Evolutionary conservation across 2,888 invertebrate species (phyloP), one percentile per base, ranked within the genome.

Genomic region (Rapana venosa): DNA sequence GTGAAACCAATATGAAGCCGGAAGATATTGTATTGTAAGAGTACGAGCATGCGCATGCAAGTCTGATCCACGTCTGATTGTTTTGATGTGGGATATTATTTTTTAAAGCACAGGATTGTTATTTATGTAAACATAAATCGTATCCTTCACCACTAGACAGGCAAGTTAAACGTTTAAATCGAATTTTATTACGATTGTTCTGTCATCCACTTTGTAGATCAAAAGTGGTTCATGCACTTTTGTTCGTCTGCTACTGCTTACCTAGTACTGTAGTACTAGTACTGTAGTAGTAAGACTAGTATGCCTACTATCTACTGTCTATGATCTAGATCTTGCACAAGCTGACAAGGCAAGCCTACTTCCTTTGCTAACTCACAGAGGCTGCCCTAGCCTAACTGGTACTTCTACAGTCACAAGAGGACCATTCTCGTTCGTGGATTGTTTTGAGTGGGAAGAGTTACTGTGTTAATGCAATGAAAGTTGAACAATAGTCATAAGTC

Each of bases 51-150:
- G 86, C 86, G 86, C 86, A 86, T 11, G 35, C 15, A 32, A 86
- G 66, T 86, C 66, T 26, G 15, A 86, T 86, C 86, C 86, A 86
- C 86, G 86, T 86, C 58, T 86, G 85, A 56, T 85, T 85, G 86
- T 86, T 86, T 86, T 86, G 86, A 58, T 86, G 58, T 66, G 17
- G 32, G 47, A 47, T 32, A 8, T 32, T 17, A 17, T 58, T 30
- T 26, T 26, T 30, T 35, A 20, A 58, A 35, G 84, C 84, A 58
- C 32, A 8, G 36, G 30, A 30, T 56, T 58, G 32, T 32, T 35
- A n/a, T 47, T 58, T 15, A 58, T 20, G n/a, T 13, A 30, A 35
- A 58, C 30, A 58, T 85, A n/a, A 30, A 85, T 6, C n/a, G 30
- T 85, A 6, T 56, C 17, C 17, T 85, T 85, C 36, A 47, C 47